phyloP scores from a whole-genome alignment of 2,888 invertebrate genomes.

The Lissocephala sabroskyi region DNA sequence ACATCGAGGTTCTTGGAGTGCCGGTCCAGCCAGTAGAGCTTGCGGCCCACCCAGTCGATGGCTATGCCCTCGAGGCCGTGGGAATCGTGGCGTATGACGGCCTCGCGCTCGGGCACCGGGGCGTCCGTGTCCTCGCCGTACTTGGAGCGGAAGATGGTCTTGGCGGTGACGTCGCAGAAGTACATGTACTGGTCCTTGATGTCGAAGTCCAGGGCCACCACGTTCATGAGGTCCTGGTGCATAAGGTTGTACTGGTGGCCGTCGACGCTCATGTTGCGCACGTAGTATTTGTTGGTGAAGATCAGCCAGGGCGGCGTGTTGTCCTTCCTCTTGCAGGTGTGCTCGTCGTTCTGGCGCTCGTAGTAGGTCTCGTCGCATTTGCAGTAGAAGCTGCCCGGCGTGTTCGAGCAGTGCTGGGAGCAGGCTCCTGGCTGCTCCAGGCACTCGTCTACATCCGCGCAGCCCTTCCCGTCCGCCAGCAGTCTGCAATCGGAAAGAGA shows the following conservation, averaged over 20 bases:
- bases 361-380: constrained; percentile 95
- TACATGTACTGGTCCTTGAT: constrained; percentile 88
- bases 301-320: constrained; percentile 88
- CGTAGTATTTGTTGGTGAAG: constrained; percentile 98
- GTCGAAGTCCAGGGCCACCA: constrained; percentile 97
- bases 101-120: constrained; percentile 79
- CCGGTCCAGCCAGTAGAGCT: constrained; percentile 97
- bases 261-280: constrained; percentile 94
- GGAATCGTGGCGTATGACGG: constrained; percentile 92
- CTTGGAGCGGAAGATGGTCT: constrained; percentile 89
- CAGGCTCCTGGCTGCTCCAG: constrained; percentile 90
- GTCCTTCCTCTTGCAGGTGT: constrained; percentile 92
- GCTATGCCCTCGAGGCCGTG: constrained; percentile 98
- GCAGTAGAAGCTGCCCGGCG: constrained; percentile 95
- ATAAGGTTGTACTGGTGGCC: constrained; percentile 88
- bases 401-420: constrained; percentile 95
- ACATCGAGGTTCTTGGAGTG: constrained; percentile 97
- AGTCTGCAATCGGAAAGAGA: constrained; percentile 71
- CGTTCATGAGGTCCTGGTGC: constrained; percentile 96
- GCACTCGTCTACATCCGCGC: constrained; percentile 93
- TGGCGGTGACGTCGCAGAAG: constrained; percentile 96
- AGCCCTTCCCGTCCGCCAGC: constrained; percentile 90
- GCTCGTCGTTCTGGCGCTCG: constrained; percentile 88
- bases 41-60: constrained; percentile 96
- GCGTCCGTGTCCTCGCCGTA: constrained; percentile 74